phyloP scores from a whole-genome alignment of 1,140 invertebrate genomes.

The Aradophagus sp. region DNA sequence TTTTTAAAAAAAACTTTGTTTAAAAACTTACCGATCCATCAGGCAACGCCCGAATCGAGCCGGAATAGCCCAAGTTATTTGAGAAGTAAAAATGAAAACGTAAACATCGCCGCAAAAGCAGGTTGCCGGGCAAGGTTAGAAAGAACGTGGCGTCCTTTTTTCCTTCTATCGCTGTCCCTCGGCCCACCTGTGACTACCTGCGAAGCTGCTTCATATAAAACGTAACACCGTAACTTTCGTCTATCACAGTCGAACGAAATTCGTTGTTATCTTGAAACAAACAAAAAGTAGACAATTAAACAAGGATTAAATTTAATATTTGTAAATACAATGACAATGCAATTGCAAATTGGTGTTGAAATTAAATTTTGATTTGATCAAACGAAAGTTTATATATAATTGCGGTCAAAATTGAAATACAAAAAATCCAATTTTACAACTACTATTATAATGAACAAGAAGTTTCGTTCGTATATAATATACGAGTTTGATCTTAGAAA shows the following conservation, averaged over 20 bases:
- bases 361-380: too few species aligned
- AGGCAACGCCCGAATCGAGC: constrained; percentile 5
- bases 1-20: constrained; percentile 18
- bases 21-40: constrained; percentile 26
- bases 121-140: constrained; percentile 40
- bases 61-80: constrained; percentile 12
- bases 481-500: too few species aligned
- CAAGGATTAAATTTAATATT: too few species aligned
- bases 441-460: too few species aligned
- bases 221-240: constrained; percentile 16
- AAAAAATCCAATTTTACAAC: too few species aligned
- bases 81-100: constrained; percentile 37
- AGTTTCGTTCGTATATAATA: too few species aligned
- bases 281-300: neutral
- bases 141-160: constrained; percentile 29
- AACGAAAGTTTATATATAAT: too few species aligned
- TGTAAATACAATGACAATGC: too few species aligned
- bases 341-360: too few species aligned
- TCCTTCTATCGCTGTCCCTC: constrained; percentile 17
- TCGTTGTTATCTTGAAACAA: neutral
- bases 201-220: constrained; percentile 33
- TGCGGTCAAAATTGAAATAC: too few species aligned
- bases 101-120: constrained; percentile 34
- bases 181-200: constrained; percentile 31
- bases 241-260: constrained; percentile 17